Evolutionary conservation across 2,888 invertebrate genomes (phyloP).

Genomic region (Torymus texanus): DNA sequence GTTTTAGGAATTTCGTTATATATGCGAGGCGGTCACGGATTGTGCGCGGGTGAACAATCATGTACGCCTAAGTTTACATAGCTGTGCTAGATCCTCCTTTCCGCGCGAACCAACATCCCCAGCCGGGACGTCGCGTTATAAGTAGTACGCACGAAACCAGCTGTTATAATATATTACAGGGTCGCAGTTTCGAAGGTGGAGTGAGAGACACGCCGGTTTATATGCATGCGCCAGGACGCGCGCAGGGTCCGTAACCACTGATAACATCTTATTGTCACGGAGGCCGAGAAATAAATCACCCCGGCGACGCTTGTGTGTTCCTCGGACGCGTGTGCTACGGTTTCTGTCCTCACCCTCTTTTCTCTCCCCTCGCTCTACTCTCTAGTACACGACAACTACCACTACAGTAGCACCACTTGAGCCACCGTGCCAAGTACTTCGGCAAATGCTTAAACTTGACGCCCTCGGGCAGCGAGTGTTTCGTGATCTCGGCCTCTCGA

Average conservation of each 20-base stretch:
- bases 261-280: constrained; percentile 72
- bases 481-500: constrained; percentile 35
- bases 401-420: no score
- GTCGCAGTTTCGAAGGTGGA: constrained; percentile 26
- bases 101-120: not conserved
- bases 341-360: not conserved
- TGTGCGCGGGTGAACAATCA: no score
- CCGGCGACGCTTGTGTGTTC: constrained; percentile 2
- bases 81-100: not conserved
- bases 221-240: constrained; percentile 2
- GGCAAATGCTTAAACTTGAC: constrained; percentile 42
- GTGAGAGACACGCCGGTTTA: not conserved
- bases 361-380: not conserved
- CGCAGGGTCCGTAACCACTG: constrained; percentile 52
- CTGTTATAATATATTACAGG: constrained; percentile 54
- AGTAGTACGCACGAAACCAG: constrained; percentile 38
- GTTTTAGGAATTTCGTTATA: no score
- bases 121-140: not conserved
- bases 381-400: constrained; percentile 3
- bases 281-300: constrained; percentile 65
- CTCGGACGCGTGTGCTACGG: not conserved
- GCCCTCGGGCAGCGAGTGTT: not conserved
- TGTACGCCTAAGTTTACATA: constrained; percentile 26
- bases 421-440: constrained; percentile 35
- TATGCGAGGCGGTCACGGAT: no score